These are phyloP conservation scores for Anguilla marmorata DNA, from an alignment of 2,797 vertebrate genomes.

Conservation along the genomic window DNA sequence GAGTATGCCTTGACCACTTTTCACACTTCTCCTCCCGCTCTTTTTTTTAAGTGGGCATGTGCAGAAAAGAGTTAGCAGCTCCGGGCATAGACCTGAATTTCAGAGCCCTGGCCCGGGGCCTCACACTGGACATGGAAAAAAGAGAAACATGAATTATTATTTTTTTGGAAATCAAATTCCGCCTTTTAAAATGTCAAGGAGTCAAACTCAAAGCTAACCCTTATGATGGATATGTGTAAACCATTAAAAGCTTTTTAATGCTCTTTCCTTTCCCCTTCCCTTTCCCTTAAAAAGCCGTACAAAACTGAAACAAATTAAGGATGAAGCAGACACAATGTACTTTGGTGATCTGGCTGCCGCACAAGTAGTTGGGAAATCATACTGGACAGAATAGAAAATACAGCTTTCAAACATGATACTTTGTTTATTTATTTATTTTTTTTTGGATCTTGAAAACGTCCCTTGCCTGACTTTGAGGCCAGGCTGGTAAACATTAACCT, in stretches of 20 bases:
- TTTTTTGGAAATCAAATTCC: conserved; percentile 42
- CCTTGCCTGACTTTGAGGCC: conserved; percentile 45
- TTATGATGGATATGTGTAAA: conserved; percentile 30
- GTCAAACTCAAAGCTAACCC: conserved; percentile 29
- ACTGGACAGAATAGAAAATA: conserved; percentile 35
- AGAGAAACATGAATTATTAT: conserved; percentile 37
- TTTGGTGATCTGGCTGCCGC: conserved; percentile 24
- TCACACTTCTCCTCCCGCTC: conserved; percentile 31
- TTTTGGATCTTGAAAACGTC: conserved; percentile 39
- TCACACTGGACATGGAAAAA: conserved; percentile 40
- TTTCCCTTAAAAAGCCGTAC: conserved; percentile 35
- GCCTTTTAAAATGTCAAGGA: conserved; percentile 45
- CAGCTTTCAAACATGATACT: conserved; percentile 34
- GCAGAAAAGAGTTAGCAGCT: conserved; percentile 40
- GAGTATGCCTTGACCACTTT: conserved; percentile 40
- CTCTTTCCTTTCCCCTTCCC: conserved; percentile 22
- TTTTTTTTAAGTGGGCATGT: conserved; percentile 32
- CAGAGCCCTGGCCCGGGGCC: conserved; percentile 38
- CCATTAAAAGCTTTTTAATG: conserved; percentile 22
- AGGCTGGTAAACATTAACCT: conserved; percentile 35
- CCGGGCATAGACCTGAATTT: conserved; percentile 33
- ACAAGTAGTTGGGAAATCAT: conserved; percentile 37
- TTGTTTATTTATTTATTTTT: conserved; percentile 40
- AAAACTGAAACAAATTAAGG: conserved; percentile 29
- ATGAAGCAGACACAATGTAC: conserved; percentile 15